phyloP scores from a whole-genome alignment of 2,113 vertebrate genomes.

The Oncorhynchus mykiss region DNA sequence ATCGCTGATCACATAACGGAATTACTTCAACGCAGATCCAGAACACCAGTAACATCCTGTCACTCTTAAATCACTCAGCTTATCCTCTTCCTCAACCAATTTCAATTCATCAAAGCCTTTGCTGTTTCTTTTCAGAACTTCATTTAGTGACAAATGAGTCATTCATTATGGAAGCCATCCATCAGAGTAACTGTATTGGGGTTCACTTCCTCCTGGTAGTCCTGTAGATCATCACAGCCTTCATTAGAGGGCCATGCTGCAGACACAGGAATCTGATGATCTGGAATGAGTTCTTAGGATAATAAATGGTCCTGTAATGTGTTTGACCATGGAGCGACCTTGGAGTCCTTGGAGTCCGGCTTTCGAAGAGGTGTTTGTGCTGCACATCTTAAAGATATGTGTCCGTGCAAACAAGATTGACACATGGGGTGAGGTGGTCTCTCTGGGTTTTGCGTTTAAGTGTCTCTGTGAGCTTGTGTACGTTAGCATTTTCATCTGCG shows the following conservation, averaged over 20 bases:
- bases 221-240: constrained; percentile 1
- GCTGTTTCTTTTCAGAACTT: background rate
- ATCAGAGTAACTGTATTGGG: background rate
- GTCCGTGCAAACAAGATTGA: background rate
- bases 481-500: background rate
- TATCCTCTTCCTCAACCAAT: background rate
- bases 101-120: background rate
- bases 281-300: background rate
- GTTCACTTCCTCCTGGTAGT: background rate
- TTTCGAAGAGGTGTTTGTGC: background rate
- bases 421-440: background rate
- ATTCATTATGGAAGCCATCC: constrained; percentile 1
- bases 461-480: background rate
- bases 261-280: background rate
- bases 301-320: constrained; percentile 11
- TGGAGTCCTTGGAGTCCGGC: constrained; percentile 6
- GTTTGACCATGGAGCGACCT: constrained; percentile 15
- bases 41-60: background rate
- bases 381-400: background rate
- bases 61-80: constrained; percentile 9
- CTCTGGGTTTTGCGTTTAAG: background rate
- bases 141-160: constrained; percentile 7
- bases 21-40: background rate
- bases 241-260: background rate
- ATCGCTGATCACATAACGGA: background rate